Evolutionary conservation across 2,113 vertebrate species (phyloP).

Genomic region (Microcebus jonahi): DNA sequence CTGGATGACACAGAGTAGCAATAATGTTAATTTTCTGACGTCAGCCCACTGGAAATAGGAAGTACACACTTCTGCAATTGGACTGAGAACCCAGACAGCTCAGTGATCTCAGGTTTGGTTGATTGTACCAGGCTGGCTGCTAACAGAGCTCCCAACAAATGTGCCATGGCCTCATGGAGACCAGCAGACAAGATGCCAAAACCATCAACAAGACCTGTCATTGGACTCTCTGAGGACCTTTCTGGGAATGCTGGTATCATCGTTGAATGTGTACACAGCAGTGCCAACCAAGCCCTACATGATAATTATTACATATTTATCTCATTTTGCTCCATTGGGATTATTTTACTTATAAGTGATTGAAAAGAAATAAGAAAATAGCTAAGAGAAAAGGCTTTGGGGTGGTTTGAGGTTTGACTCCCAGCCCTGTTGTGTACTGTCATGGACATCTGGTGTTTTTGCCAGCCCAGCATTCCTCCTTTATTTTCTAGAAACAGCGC

Average conservation of each 20-base stretch:
- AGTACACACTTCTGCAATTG: conserved; percentile 1
- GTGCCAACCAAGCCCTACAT: no score
- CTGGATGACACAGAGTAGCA: not conserved
- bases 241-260: not conserved
- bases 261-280: not conserved
- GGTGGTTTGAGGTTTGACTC: not conserved
- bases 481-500: not conserved
- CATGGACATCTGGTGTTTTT: not conserved
- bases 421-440: not conserved
- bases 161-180: no score
- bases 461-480: not conserved
- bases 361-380: not conserved
- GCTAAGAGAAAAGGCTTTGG: not conserved
- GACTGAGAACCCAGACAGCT: not conserved
- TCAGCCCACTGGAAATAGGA: conserved; percentile 50
- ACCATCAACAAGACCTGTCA: not conserved
- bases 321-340: not conserved
- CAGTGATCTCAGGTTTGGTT: not conserved
- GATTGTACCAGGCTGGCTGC: not conserved
- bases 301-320: not conserved
- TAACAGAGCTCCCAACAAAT: not conserved
- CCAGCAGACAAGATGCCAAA: not conserved
- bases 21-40: not conserved
- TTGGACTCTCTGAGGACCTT: not conserved
- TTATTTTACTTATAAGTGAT: not conserved